A percentile compares a stretch with the other conserved stretches of the same genome.
These are phyloP conservation scores for Nudaria mundana DNA, from an alignment of 2,888 invertebrate species.

Conservation along the genomic window DNA sequence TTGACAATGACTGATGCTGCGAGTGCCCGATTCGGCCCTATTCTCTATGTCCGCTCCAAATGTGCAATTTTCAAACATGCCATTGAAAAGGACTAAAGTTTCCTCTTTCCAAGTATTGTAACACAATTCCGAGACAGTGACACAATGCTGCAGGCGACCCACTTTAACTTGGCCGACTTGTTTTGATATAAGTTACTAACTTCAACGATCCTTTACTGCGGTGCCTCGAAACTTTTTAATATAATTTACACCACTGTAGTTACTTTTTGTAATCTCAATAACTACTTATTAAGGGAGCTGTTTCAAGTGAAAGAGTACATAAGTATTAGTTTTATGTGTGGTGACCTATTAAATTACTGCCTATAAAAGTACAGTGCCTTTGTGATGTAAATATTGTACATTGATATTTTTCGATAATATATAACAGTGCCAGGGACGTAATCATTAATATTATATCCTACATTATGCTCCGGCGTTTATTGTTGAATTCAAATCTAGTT, in stretches of 20 bases:
- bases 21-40: slow-evolving; percentile 34
- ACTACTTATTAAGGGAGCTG: too few relatives aligned
- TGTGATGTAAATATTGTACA: too few relatives aligned
- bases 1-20: slow-evolving; percentile 74
- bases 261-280: not conserved
- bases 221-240: slow-evolving; percentile 20
- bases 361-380: too few relatives aligned
- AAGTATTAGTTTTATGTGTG: too few relatives aligned
- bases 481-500: too few relatives aligned
- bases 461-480: too few relatives aligned
- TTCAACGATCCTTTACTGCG: slow-evolving; percentile 27
- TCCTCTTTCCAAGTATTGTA: slow-evolving; percentile 48
- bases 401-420: too few relatives aligned
- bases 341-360: too few relatives aligned
- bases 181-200: slow-evolving; percentile 47
- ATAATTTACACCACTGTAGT: not conserved
- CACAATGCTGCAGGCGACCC: slow-evolving; percentile 51
- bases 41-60: slow-evolving; percentile 38
- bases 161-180: slow-evolving; percentile 46
- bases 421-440: too few relatives aligned
- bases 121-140: slow-evolving; percentile 58
- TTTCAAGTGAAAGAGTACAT: too few relatives aligned
- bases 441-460: too few relatives aligned
- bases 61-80: slow-evolving; percentile 61
- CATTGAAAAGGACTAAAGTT: slow-evolving; percentile 52